Conservation (phyloP, 2,797 vertebrate species). For the Chanos chanos region DNA sequence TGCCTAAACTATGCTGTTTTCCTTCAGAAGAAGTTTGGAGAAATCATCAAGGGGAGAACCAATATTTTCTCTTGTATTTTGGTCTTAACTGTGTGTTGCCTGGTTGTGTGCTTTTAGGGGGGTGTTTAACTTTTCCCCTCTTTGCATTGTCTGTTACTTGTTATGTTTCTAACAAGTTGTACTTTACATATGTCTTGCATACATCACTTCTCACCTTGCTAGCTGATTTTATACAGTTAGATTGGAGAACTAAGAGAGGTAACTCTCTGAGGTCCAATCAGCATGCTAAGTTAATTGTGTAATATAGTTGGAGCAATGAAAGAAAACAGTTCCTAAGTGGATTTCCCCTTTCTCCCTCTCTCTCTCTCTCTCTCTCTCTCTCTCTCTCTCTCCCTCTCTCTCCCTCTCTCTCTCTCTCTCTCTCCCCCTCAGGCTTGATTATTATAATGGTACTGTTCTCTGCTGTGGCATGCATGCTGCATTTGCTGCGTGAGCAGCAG, state of each 20-base stretch:
- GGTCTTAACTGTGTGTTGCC: no score
- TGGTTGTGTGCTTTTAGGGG: no score
- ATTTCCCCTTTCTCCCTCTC: neutral
- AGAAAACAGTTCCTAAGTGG: neutral
- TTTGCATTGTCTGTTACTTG: conserved; percentile 19
- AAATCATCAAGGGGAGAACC: neutral
- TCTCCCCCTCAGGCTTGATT: conserved; percentile 19
- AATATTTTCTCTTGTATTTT: neutral
- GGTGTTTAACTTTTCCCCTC: no score
- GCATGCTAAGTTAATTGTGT: conserved; percentile 47
- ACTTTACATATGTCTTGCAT: no score
- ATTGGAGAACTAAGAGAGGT: conserved; percentile 40
- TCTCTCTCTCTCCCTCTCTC: neutral
- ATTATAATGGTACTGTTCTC: conserved; percentile 31
- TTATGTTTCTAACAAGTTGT: conserved; percentile 1
- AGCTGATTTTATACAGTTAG: no score
- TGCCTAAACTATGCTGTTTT: no score
- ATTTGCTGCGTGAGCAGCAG: conserved; percentile 3
- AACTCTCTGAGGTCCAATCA: conserved; percentile 48
- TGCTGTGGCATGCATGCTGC: conserved; percentile 5
- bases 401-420: conserved; percentile 9
- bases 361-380: neutral
- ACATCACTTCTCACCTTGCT: no score
- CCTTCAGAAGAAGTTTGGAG: no score
- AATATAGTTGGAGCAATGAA: conserved; percentile 29